A percentile compares a stretch with the other conserved stretches of the same genome.
Conservation (phyloP, 2,888 invertebrate genomes). For the Phalera bucephala region DNA sequence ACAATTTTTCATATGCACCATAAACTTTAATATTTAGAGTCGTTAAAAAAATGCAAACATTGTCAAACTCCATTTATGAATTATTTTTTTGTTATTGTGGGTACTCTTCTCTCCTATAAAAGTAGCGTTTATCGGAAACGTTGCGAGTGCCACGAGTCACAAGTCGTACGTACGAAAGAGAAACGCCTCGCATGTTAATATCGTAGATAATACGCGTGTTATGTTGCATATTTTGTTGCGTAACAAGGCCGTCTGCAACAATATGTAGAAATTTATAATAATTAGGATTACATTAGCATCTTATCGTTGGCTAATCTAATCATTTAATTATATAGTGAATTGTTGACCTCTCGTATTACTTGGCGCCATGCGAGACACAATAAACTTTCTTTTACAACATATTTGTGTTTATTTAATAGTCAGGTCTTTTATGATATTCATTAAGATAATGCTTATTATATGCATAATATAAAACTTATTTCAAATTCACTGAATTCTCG, state of each 20-base stretch:
- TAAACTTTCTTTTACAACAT: not conserved
- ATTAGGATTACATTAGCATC: constrained; percentile 37
- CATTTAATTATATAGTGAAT: constrained; percentile 30
- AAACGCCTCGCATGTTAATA: constrained; percentile 35
- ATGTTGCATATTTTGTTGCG: constrained; percentile 36
- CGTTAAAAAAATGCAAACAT: no score
- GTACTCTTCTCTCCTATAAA: no score
- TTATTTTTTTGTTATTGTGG: no score
- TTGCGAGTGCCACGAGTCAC: constrained; percentile 4
- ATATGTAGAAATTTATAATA: constrained; percentile 40
- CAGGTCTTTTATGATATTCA: no score
- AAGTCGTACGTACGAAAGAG: constrained; percentile 26
- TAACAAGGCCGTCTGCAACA: constrained; percentile 42
- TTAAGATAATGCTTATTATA: no score
- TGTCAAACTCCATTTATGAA: no score
- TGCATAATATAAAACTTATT: no score
- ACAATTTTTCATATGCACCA: no score
- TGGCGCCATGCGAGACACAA: constrained; percentile 1
- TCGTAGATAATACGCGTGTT: constrained; percentile 36
- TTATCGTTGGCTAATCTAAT: constrained; percentile 35
- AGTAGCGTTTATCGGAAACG: constrained; percentile 9
- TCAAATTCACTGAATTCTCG: no score
- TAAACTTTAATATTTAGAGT: no score
- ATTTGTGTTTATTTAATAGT: not conserved
- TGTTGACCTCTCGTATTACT: constrained; percentile 25